phyloP scores from a whole-genome alignment of 2,797 vertebrate species.

The Sebastes steindachneri region DNA sequence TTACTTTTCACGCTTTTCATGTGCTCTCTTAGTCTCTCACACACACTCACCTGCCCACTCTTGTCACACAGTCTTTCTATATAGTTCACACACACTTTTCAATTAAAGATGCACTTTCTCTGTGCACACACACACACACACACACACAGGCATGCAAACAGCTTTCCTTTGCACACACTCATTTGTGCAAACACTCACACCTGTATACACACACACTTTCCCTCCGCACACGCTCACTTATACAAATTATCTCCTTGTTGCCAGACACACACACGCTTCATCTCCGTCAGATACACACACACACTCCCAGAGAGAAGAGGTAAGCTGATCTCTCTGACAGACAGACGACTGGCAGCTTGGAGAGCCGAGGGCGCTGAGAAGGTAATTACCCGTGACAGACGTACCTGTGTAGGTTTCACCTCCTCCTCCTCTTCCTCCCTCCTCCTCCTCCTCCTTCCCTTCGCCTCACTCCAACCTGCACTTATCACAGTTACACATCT shows the following conservation, averaged over 20 bases:
- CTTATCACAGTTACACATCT: conserved; percentile 84
- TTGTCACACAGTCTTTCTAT: neutral
- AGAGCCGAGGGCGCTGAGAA: conserved; percentile 67
- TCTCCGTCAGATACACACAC: conserved; percentile 28
- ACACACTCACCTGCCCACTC: neutral
- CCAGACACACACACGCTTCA: conserved; percentile 21
- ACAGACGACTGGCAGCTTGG: conserved; percentile 76
- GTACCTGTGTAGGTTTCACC: conserved; percentile 78
- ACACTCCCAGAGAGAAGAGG: conserved; percentile 63
- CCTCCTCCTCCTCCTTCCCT: conserved; percentile 60
- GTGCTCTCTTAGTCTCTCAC: conserved; percentile 1
- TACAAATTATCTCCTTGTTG: conserved; percentile 62
- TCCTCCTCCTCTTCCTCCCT: conserved; percentile 70
- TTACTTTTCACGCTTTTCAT: conserved; percentile 49
- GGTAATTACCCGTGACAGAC: conserved; percentile 84
- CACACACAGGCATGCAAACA: neutral
- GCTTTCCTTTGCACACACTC: neutral
- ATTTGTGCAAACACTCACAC: conserved; percentile 44
- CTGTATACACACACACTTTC: conserved; percentile 40
- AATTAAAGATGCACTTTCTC: neutral
- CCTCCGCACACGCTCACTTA: conserved; percentile 19
- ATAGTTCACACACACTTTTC: neutral
- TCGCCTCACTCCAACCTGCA: conserved; percentile 84
- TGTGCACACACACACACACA: neutral
- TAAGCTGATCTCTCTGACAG: conserved; percentile 86